phyloP scores from a whole-genome alignment of 2,888 invertebrate genomes.

The Macrosiphum euphorbiae region DNA sequence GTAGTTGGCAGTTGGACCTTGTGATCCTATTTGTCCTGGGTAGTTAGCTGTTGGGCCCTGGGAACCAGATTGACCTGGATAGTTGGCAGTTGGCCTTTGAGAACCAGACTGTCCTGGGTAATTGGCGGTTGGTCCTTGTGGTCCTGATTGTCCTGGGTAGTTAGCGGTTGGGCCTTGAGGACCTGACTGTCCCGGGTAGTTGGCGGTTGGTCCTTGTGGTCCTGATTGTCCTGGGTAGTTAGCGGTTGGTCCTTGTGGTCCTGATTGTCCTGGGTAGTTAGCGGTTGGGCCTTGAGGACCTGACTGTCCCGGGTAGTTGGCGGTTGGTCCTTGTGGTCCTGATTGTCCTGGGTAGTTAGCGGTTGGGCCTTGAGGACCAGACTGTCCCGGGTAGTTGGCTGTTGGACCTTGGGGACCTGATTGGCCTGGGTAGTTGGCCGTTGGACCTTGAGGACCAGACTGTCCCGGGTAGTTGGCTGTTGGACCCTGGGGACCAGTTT shows the following conservation, averaged over 20 bases:
- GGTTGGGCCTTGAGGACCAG: slow-evolving; percentile 66
- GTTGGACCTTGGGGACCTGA: slow-evolving; percentile 63
- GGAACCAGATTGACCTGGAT: slow-evolving; percentile 66
- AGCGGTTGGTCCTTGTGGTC: background rate
- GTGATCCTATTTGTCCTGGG: slow-evolving; percentile 67
- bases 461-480: slow-evolving; percentile 67
- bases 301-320: slow-evolving; percentile 66
- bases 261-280: slow-evolving; percentile 69
- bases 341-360: slow-evolving; percentile 69
- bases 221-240: slow-evolving; percentile 67
- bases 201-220: slow-evolving; percentile 67
- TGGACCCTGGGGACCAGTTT: slow-evolving; percentile 68
- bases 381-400: slow-evolving; percentile 66
- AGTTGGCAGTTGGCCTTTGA: slow-evolving; percentile 65
- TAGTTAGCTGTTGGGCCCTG: slow-evolving; percentile 69
- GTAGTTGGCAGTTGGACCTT: slow-evolving; percentile 67
- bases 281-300: slow-evolving; percentile 66
- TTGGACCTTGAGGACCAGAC: slow-evolving; percentile 66
- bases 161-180: slow-evolving; percentile 65
- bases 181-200: slow-evolving; percentile 57
- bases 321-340: slow-evolving; percentile 39
- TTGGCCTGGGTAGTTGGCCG: slow-evolving; percentile 65
- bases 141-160: slow-evolving; percentile 67
- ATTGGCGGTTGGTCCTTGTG: slow-evolving; percentile 65
- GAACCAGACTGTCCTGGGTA: slow-evolving; percentile 66